These are phyloP conservation scores for Bos indicus DNA, from an alignment of 2,113 vertebrate species.

Conservation along the genomic window DNA sequence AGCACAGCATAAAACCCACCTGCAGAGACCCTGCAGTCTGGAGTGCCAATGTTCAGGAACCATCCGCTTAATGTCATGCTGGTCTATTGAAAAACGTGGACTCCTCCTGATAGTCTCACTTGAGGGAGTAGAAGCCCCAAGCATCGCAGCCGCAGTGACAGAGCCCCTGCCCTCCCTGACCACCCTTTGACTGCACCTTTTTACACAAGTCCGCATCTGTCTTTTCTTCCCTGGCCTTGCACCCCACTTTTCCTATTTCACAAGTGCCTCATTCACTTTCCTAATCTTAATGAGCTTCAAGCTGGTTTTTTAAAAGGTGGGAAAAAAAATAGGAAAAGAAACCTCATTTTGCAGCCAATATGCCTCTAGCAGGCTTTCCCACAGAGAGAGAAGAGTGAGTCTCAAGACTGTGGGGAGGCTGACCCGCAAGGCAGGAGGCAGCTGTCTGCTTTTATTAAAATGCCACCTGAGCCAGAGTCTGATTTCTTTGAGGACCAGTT, in stretches of 20 bases:
- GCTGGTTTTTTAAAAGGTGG: not conserved
- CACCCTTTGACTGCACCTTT: not conserved
- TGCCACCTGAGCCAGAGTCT: not conserved
- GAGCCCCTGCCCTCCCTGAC: not conserved
- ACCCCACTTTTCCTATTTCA: not conserved
- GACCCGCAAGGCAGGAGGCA: not conserved
- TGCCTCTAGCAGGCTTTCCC: not conserved
- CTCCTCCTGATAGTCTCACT: constrained; percentile 34
- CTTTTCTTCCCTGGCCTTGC: not conserved
- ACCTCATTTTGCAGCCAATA: not conserved
- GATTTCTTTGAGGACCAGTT: not conserved
- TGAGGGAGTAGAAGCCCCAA: constrained; percentile 16
- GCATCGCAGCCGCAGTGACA: not conserved
- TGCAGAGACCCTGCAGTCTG: constrained; percentile 6
- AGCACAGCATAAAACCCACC: constrained; percentile 53
- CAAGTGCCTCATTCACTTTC: not conserved
- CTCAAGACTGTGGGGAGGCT: not conserved
- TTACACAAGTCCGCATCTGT: not conserved
- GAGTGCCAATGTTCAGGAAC: not conserved
- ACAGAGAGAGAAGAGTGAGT: not conserved
- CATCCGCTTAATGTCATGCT: not conserved
- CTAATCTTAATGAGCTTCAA: constrained; percentile 44
- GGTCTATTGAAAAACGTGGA: constrained; percentile 22
- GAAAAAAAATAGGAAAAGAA: not conserved
- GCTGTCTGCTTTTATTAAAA: constrained; percentile 39